phyloP scores from a whole-genome alignment of 1,140 invertebrate species.

The Macrotrachela quadricornifera region DNA sequence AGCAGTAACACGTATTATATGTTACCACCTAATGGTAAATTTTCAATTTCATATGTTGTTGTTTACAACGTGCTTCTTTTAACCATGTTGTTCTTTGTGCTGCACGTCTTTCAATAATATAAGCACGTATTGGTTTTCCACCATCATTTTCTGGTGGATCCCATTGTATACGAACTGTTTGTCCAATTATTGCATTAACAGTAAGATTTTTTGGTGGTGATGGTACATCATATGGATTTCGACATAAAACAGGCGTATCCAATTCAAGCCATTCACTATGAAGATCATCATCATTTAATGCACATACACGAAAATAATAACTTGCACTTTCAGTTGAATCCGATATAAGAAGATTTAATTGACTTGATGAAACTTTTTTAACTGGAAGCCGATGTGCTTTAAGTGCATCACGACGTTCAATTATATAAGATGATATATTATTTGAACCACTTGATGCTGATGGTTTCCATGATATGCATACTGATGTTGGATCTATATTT shows the following conservation, averaged over 20 bases:
- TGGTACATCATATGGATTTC: not conserved
- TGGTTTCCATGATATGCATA: conserved; percentile 44
- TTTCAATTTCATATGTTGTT: too few species aligned
- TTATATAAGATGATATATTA: conserved; percentile 12
- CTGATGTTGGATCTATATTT: conserved; percentile 62
- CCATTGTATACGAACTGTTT: conserved; percentile 51
- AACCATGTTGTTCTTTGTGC: conserved; percentile 1
- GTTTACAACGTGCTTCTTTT: conserved; percentile 1
- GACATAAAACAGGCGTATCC: not conserved
- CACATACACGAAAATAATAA: not conserved
- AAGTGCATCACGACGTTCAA: conserved; percentile 67
- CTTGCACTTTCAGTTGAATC: not conserved
- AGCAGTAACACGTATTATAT: conserved; percentile 89
- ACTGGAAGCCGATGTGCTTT: conserved; percentile 27
- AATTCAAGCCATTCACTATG: not conserved
- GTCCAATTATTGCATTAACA: conserved; percentile 42
- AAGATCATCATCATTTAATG: conserved; percentile 1
- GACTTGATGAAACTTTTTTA: conserved; percentile 2
- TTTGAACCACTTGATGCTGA: not conserved
- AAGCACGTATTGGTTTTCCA: not conserved
- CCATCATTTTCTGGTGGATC: conserved; percentile 18
- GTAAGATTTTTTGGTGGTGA: conserved; percentile 17
- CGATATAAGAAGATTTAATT: not conserved
- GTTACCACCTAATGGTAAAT: conserved; percentile 65
- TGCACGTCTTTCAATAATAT: conserved; percentile 2